These are phyloP conservation scores for Stegastes partitus DNA, from an alignment of 2,113 vertebrate species.

Conservation along the genomic window DNA sequence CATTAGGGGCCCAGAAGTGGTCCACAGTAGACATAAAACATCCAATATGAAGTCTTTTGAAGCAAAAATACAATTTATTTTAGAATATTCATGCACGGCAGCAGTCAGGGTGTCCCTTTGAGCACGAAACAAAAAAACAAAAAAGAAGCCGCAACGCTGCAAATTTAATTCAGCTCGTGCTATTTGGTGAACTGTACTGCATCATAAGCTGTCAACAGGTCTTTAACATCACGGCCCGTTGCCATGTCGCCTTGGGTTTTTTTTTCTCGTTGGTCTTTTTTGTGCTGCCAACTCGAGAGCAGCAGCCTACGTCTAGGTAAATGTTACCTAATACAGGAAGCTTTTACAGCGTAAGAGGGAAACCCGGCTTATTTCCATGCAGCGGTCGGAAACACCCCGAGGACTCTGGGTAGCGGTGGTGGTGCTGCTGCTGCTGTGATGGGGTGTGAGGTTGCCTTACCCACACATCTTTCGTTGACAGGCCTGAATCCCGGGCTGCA, in stretches of 20 bases:
- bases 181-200: conserved; percentile 49
- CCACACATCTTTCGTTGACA: conserved; percentile 86
- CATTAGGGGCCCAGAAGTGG: conserved; percentile 16
- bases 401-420: conserved; percentile 22
- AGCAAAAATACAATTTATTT: conserved; percentile 43
- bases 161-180: conserved; percentile 34
- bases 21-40: conserved; percentile 54
- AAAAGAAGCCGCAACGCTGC: conserved; percentile 50
- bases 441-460: conserved; percentile 82
- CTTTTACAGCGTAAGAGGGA: conserved; percentile 51
- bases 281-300: conserved; percentile 56
- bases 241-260: conserved; percentile 52
- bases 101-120: conserved; percentile 26
- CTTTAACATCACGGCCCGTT: conserved; percentile 49
- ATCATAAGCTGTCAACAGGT: conserved; percentile 70
- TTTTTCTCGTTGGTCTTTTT: conserved; percentile 24
- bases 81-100: conserved; percentile 43
- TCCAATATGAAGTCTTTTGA: conserved; percentile 40
- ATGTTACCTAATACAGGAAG: conserved; percentile 69
- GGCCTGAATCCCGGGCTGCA: conserved; percentile 88
- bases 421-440: conserved; percentile 36
- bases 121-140: no score
- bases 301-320: conserved; percentile 53
- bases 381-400: conserved; percentile 32
- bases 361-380: conserved; percentile 61